Evolutionary conservation across 2,113 vertebrate species (phyloP).

Genomic region (Ancistrus triradiatus): DNA sequence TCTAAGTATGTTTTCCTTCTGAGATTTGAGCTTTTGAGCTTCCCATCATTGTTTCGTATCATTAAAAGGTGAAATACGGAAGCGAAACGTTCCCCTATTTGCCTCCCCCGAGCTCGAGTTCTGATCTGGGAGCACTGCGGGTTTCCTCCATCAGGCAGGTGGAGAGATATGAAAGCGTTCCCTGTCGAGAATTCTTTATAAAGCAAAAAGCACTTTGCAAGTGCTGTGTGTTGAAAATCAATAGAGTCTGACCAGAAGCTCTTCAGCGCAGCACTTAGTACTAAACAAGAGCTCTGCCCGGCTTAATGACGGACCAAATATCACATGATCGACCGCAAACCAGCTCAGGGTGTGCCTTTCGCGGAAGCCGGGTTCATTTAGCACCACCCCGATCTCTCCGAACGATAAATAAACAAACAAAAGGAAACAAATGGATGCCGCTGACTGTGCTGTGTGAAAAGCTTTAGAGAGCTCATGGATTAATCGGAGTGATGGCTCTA

Average conservation of each 20-base stretch:
- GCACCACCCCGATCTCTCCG: constrained; percentile 9
- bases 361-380: constrained; percentile 32
- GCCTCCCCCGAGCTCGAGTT: neutral
- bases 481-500: neutral
- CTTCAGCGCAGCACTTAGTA: constrained; percentile 39
- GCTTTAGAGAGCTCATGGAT: no score
- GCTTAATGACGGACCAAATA: constrained; percentile 27
- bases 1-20: no score
- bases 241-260: constrained; percentile 39
- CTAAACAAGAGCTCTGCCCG: constrained; percentile 20
- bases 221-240: constrained; percentile 38
- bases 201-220: constrained; percentile 37
- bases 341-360: constrained; percentile 31
- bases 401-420: constrained; percentile 13
- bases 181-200: constrained; percentile 32
- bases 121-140: constrained; percentile 5
- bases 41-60: no score
- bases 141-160: constrained; percentile 23
- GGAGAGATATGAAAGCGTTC: constrained; percentile 35
- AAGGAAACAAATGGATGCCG: constrained; percentile 4
- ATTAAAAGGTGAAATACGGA: no score
- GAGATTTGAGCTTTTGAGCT: no score
- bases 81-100: neutral
- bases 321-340: constrained; percentile 38
- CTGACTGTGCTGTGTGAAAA: no score